A percentile compares a stretch with the other conserved stretches of the same genome.
phyloP scores from a whole-genome alignment of 2,797 vertebrate species.

The Siniperca scherzeri region DNA sequence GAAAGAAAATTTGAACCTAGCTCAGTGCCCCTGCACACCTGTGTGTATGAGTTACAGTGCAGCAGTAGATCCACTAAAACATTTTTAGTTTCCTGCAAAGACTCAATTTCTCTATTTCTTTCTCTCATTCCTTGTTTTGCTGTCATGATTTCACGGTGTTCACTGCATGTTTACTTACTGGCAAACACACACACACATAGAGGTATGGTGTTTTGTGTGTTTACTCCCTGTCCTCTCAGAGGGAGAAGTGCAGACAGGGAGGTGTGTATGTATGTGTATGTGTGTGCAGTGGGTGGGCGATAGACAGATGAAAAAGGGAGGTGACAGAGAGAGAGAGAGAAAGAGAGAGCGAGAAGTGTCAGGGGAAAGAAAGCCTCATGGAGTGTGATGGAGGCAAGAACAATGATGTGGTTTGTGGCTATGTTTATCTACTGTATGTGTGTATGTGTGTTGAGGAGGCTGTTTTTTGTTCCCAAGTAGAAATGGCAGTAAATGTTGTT shows the following conservation, averaged over 20 bases:
- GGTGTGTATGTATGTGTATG: background rate
- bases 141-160: slow-evolving; percentile 60
- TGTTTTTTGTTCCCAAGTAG: slow-evolving; percentile 37
- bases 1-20: background rate
- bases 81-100: slow-evolving; percentile 39
- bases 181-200: slow-evolving; percentile 3
- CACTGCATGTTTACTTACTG: slow-evolving; percentile 43
- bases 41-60: slow-evolving; percentile 1
- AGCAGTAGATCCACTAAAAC: slow-evolving; percentile 27
- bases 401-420: slow-evolving; percentile 63
- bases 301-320: slow-evolving; percentile 67
- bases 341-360: slow-evolving; percentile 53
- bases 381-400: slow-evolving; percentile 64
- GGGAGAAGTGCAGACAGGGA: slow-evolving; percentile 40
- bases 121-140: slow-evolving; percentile 42
- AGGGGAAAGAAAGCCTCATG: slow-evolving; percentile 51
- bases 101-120: slow-evolving; percentile 38
- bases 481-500: slow-evolving; percentile 44
- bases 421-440: slow-evolving; percentile 53
- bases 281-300: slow-evolving; percentile 55
- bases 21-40: background rate
- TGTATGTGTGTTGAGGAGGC: slow-evolving; percentile 1
- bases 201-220: slow-evolving; percentile 32
- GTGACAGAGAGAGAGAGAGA: slow-evolving; percentile 49
- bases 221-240: slow-evolving; percentile 46